phyloP scores from a whole-genome alignment of 2,888 invertebrate species.

The Biston stratarius region DNA sequence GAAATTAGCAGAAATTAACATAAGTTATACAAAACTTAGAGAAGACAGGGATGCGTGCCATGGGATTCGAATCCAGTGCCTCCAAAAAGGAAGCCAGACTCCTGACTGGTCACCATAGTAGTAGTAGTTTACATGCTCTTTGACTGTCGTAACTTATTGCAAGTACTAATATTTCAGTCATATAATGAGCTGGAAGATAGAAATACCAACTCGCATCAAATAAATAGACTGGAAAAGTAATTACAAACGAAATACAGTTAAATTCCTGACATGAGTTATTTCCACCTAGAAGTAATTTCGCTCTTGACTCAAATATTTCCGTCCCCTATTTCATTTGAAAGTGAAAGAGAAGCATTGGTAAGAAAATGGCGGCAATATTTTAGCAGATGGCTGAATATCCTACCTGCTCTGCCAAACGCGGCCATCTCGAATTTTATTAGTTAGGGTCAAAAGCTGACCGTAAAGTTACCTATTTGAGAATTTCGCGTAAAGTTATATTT shows the following conservation, averaged over 20 bases:
- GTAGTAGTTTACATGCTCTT: neutral
- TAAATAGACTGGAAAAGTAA: slow-evolving; percentile 10
- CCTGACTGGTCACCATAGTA: neutral
- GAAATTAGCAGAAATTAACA: no score
- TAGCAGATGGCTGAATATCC: slow-evolving; percentile 29
- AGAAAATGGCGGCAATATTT: slow-evolving; percentile 36
- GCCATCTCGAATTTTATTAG: slow-evolving; percentile 41
- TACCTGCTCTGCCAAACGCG: slow-evolving; percentile 30
- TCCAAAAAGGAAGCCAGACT: no score
- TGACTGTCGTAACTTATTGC: neutral
- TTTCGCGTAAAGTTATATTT: slow-evolving; percentile 36
- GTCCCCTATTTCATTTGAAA: slow-evolving; percentile 28
- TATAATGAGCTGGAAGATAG: neutral
- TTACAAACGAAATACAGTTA: slow-evolving; percentile 4
- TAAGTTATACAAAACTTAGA: no score
- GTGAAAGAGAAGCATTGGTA: slow-evolving; percentile 21
- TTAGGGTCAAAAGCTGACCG: slow-evolving; percentile 41
- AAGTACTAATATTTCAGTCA: neutral
- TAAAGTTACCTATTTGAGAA: slow-evolving; percentile 42
- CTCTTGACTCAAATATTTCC: slow-evolving; percentile 17
- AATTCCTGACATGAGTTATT: slow-evolving; percentile 11
- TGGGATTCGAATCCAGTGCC: no score
- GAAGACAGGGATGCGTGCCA: no score
- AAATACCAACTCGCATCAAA: neutral
- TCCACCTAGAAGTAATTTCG: slow-evolving; percentile 16